Evolutionary conservation across 2,797 vertebrate genomes (phyloP), one percentile per base, ranked within the genome.

Genomic region (Acomys russatus): DNA sequence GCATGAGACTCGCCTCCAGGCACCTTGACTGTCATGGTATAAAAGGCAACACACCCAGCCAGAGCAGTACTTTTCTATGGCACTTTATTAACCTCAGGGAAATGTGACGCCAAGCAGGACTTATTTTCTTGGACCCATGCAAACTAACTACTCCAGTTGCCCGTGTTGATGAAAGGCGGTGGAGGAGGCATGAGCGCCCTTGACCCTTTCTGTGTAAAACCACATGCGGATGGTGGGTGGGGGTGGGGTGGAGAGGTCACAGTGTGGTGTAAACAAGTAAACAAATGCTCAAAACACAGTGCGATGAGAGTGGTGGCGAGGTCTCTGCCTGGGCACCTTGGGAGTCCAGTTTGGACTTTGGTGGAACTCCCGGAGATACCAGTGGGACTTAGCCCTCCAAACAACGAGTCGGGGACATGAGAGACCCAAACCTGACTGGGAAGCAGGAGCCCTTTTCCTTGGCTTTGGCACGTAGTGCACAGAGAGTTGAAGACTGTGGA

Each of bases 1-100:
- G 51, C 44, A 1, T 56, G 80, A 79, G 14, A 56, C 3, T 35
- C 54, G 44, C 68, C n/a, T 38, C 91, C 51, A 0, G 10, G 68
- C 17, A 1, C 86, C 93, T 87, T 78, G 63, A 56, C 33, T 35
- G 66, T 88, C n/a, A 25, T 3, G 1, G 25, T 44, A 1, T 87
- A 10, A 83, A 66, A 89, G 76, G 33, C 7, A 17, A 56, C 38
- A 6, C 2, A 30, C 51, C 73, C 59, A 0, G 54, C 84, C 15
- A n/a, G 63, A 77, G 35, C 70, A 25, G 64, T 86, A 86, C 23
- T 83, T 68, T 87, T 76, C 79, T 64, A 59, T n/a, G 80, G 94
- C 77, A 87, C 94, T 92, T 88, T 92, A 33, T 76, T 90, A 89
- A 64, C 70, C 28, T 3, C 77, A 51, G n/a, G 10, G 23, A 92